Evolutionary conservation across 92 coral and sea anemone species (phyloP).

Genomic region (Porites lobata): DNA sequence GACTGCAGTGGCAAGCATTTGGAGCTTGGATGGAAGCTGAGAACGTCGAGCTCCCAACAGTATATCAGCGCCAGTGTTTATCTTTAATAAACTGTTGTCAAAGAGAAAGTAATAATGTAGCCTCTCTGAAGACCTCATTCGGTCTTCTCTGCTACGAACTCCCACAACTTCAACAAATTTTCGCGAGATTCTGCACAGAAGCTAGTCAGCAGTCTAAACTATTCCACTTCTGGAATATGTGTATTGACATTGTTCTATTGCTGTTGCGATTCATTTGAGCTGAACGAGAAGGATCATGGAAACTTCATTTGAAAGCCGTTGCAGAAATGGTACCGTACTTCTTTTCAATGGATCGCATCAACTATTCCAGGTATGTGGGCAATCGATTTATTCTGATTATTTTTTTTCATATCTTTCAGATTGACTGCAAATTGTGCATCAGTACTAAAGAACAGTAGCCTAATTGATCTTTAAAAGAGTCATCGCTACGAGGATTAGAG

Average conservation of each 20-base stretch:
- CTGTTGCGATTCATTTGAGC: slow-evolving; percentile 72
- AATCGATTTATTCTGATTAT: slow-evolving; percentile 18
- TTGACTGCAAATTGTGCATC: slow-evolving; percentile 6
- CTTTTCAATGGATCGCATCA: slow-evolving; percentile 64
- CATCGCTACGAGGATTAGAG: slow-evolving; percentile 9
- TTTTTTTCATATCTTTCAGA: slow-evolving; percentile 6
- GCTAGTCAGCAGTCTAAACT: slow-evolving; percentile 58
- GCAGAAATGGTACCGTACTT: slow-evolving; percentile 73
- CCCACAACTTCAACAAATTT: slow-evolving; percentile 34
- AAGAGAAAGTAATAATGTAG: slow-evolving; percentile 16
- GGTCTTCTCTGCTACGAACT: slow-evolving; percentile 12
- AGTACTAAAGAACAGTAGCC: neutral
- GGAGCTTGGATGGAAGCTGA: neutral
- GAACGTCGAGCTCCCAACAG: too few species aligned
- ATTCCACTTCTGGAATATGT: slow-evolving; percentile 71
- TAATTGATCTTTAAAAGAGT: too few species aligned
- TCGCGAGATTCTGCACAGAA: slow-evolving; percentile 30
- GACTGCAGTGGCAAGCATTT: slow-evolving; percentile 11
- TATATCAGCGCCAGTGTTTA: too few species aligned
- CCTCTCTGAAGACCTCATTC: slow-evolving; percentile 29
- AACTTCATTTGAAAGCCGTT: slow-evolving; percentile 56
- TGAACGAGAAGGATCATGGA: slow-evolving; percentile 73
- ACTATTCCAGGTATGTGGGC: slow-evolving; percentile 64
- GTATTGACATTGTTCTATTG: slow-evolving; percentile 54
- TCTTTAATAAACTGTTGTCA: slow-evolving; percentile 24